Conservation (phyloP, 2,113 vertebrate species). For the Tetraodon nigroviridis region DNA sequence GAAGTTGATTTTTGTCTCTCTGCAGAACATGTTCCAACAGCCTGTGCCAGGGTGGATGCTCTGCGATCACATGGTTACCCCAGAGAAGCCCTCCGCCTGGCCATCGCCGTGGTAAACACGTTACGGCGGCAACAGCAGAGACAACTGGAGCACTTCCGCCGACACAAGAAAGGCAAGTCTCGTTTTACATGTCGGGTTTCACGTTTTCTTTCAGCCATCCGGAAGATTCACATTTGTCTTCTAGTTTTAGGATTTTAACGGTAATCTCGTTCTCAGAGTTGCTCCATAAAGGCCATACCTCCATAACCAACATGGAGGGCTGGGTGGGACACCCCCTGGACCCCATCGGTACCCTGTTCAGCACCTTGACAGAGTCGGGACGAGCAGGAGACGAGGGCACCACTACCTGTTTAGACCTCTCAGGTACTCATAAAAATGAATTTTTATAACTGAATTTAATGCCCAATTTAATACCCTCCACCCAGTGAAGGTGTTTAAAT, state of each 20-base stretch:
- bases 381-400: constrained; percentile 82
- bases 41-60: constrained; percentile 93
- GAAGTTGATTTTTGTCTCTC: neutral
- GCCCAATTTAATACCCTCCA: too few relatives aligned
- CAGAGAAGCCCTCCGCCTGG: constrained; percentile 91
- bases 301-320: constrained; percentile 92
- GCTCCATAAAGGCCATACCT: constrained; percentile 90
- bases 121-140: constrained; percentile 93
- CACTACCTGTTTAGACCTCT: constrained; percentile 81
- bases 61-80: constrained; percentile 96
- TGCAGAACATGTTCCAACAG: constrained; percentile 93
- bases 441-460: too few relatives aligned
- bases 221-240: too few relatives aligned
- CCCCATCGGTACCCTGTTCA: constrained; percentile 93
- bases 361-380: constrained; percentile 92
- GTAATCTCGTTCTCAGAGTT: constrained; percentile 74
- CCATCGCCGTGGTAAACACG: constrained; percentile 95
- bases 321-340: constrained; percentile 98
- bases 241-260: neutral
- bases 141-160: constrained; percentile 89
- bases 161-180: constrained; percentile 89
- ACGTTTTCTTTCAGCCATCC: too few relatives aligned
- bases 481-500: too few relatives aligned
- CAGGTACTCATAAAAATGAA: constrained; percentile 77
- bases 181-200: neutral